These are phyloP conservation scores for Holacanthus passer DNA, from an alignment of 2,113 vertebrate genomes.

Conservation along the genomic window DNA sequence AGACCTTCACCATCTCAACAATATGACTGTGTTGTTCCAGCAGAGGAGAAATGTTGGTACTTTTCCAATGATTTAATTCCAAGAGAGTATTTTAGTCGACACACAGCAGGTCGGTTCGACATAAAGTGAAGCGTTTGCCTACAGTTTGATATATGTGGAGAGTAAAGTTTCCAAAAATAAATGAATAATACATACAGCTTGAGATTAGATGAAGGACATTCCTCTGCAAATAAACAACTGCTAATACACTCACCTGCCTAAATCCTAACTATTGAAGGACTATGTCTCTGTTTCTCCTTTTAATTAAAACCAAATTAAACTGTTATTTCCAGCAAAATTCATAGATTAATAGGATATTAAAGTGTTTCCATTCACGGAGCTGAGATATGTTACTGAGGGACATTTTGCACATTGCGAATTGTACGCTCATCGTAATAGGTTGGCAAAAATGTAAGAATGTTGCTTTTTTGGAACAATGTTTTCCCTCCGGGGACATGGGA, in stretches of 20 bases:
- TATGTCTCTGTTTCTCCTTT: not conserved
- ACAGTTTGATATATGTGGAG: not conserved
- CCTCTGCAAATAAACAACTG: not conserved
- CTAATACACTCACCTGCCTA: not conserved
- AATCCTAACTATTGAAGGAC: not conserved
- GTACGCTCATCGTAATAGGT: no score
- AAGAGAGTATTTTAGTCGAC: not conserved
- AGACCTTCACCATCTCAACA: not conserved
- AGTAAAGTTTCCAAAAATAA: not conserved
- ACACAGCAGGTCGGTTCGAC: not conserved
- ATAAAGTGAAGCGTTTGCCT: not conserved
- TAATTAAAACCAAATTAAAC: not conserved
- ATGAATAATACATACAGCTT: not conserved
- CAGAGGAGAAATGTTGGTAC: not conserved
- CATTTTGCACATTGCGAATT: conserved; percentile 6
- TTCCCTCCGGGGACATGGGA: not conserved
- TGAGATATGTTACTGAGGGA: not conserved
- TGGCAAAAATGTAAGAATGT: not conserved
- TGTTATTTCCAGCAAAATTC: not conserved
- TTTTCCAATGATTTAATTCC: not conserved
- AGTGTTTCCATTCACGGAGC: no score
- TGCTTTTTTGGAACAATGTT: not conserved
- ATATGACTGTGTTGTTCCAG: not conserved
- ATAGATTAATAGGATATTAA: not conserved
- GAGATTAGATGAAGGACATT: not conserved